Evolutionary conservation across 1,140 invertebrate genomes (phyloP), one percentile per base, ranked within the genome.

Genomic region (Antheraea pernyi): DNA sequence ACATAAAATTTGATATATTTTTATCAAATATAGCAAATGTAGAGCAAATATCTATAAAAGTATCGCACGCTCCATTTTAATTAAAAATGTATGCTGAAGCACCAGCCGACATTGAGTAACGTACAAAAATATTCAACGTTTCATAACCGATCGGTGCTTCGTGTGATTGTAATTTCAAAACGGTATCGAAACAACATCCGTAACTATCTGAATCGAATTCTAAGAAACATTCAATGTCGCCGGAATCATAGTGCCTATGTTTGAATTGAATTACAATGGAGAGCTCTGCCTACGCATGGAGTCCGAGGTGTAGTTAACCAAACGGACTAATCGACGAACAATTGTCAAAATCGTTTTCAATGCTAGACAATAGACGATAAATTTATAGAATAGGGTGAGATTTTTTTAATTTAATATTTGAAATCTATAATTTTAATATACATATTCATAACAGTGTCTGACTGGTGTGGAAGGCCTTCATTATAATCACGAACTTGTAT

Each of bases 201-300:
- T 76, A 82, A 79, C 79, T 76, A 80, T 84, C 79, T 73, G 79
- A 84, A 86, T 85, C 81, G 81, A 79, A 84, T 89, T 89, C 84
- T 74, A 67, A 85, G 84, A 91, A 86, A 75, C 78, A 75, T 86
- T 85, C 84, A 85, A 86, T 85, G 84, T 85, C 80, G 76, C 79
- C 71, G 78, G 76, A 83, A 84, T 76, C 75, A 80, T 79, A 76
- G 75, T 83, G 79, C 73, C 73, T 77, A 77, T 80, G 73, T 75
- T 85, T 76, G 74, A 75, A 82, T 82, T 69, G 77, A 77, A 80
- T 77, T 79, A 87, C 84, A 83, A 86, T 84, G 75, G 79, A 74
- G 74, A 66, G 62, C 79, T 30, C 22, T 67, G 69, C 85, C 85
- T 80, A 89, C 85, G 81, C 79, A 61, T 61, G 69, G 18, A 48